Base-by-base conservation (phyloP, 1,140 invertebrate species). In the Hylaeus anthracinus region DNA sequence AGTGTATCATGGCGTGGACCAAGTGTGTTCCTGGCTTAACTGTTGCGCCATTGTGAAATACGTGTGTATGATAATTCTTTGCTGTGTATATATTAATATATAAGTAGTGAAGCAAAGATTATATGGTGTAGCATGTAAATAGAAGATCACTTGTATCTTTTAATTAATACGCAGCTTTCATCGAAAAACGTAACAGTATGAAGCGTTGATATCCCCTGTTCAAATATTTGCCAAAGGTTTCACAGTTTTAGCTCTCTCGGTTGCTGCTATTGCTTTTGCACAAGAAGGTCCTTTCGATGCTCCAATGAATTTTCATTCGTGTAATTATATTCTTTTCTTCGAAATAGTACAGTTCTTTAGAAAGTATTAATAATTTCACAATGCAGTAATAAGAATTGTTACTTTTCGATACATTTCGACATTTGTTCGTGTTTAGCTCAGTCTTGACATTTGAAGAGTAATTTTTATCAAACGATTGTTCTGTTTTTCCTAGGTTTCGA, bases 21-120 rank as follows among this genome's bases (percentile, higher is more conserved):
- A 80, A 86, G 72, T 81, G 85, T 84, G 82, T 87, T 84, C 66
- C 73, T 78, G 77, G 78, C 60, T 87, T 83, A 81, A 84, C 63
- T 81, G 69, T 86, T 86, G 81, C 85, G 74, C 75, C 67, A 74
- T 71, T 70, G 79, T 79, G 53, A 85, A 70, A 81, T 65, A 80
- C 56, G 60, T 51, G 60, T 81, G 82, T 86, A 83, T 81, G 76
- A 78, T 74, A 73, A 73, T 71, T 84, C 74, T 82, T 87, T 86
- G 85, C 85, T 79, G 45, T 84, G 82, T 87, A 86, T 55, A 86
- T 82, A 87, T 81, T 86, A 82, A 86, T 78, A 58, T 81, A 76
- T 87, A 84, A 80, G 75, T 84, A 82, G 82, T 70, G 66, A 72
- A 76, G 74, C 78, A 87, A 76, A 75, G 67, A 70, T 66, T 82